Evolutionary conservation across 1,140 invertebrate species (phyloP).

Genomic region (Hetaerina americana): DNA sequence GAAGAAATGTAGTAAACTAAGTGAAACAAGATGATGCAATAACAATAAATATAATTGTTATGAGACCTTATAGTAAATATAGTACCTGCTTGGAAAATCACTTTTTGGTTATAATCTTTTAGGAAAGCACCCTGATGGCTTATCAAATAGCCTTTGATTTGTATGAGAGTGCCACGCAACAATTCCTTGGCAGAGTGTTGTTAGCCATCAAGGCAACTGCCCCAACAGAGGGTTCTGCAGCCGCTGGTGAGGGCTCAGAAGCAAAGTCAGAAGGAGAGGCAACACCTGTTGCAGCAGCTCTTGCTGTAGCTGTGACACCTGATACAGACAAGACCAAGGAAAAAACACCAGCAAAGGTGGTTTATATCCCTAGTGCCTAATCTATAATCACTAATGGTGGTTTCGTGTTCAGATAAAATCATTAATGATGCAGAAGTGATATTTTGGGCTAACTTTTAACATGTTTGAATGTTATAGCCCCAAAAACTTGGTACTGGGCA

Average conservation of each 20-base stretch:
- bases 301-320: background rate
- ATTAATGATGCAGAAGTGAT: too few species aligned
- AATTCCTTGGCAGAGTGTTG: conserved; percentile 81
- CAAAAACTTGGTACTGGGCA: too few species aligned
- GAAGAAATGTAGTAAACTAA: background rate
- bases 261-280: conserved; percentile 18
- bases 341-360: conserved; percentile 8
- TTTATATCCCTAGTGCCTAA: too few species aligned
- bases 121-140: conserved; percentile 70
- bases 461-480: too few species aligned
- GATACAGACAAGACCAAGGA: too few species aligned
- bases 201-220: conserved; percentile 71
- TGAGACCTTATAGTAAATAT: background rate
- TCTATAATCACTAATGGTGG: too few species aligned
- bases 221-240: conserved; percentile 62
- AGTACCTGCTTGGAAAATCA: background rate
- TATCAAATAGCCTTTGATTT: conserved; percentile 99
- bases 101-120: conserved; percentile 19
- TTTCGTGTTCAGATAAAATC: too few species aligned
- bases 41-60: too few species aligned
- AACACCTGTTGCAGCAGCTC: conserved; percentile 12
- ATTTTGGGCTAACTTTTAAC: too few species aligned
- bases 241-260: conserved; percentile 47
- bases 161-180: conserved; percentile 97
- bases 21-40: background rate